Conservation (phyloP, 2,797 vertebrate species). For the Morelia viridis region DNA sequence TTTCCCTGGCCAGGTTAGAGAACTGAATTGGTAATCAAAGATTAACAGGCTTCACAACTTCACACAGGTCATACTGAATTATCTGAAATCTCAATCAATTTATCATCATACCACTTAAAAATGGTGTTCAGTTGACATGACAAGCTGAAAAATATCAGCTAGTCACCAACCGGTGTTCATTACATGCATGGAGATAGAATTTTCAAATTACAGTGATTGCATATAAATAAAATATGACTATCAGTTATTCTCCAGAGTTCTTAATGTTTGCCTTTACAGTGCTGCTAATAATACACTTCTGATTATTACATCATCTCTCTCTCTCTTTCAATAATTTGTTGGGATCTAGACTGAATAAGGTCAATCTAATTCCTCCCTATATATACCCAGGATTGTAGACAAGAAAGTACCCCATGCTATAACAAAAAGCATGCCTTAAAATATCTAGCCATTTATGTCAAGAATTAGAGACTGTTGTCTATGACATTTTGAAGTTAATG, state of each 20-base stretch:
- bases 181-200: background rate
- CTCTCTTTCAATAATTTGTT: background rate
- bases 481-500: constrained; percentile 31
- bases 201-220: background rate
- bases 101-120: background rate
- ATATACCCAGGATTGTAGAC: background rate
- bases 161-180: background rate
- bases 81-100: background rate
- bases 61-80: background rate
- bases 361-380: background rate
- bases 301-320: background rate
- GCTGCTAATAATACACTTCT: background rate
- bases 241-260: background rate
- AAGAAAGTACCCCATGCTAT: constrained; percentile 6
- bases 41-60: background rate
- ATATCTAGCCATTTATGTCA: rapidly evolving
- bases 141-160: background rate
- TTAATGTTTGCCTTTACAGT: background rate
- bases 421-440: constrained; percentile 7
- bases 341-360: background rate
- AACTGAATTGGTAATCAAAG: background rate
- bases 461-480: constrained; percentile 13
- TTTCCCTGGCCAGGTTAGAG: background rate
- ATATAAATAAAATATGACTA: background rate
- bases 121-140: background rate